These are phyloP conservation scores for Piaya cayana DNA, from an alignment of 2,113 vertebrate species.

Conservation along the genomic window DNA sequence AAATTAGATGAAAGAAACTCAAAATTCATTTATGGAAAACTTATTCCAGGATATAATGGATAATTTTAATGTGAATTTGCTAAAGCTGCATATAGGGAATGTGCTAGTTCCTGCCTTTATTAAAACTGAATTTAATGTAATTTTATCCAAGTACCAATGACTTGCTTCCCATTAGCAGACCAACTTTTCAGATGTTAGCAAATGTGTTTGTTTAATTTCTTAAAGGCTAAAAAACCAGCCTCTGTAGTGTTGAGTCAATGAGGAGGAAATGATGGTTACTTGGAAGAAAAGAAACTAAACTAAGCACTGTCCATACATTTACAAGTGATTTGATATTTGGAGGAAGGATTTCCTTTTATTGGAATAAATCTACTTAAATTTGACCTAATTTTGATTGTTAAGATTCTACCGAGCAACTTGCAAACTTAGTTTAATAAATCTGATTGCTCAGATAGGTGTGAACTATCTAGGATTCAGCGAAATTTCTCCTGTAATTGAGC, in stretches of 20 bases:
- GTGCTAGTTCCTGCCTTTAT: neutral
- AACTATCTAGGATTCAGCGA: neutral
- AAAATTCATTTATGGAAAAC: neutral
- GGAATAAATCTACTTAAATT: neutral
- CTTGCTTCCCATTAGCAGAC: neutral
- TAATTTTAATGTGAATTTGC: neutral
- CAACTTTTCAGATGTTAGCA: neutral
- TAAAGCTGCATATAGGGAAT: neutral
- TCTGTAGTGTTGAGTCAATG: neutral
- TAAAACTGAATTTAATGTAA: neutral
- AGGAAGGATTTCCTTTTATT: neutral
- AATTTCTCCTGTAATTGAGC: neutral
- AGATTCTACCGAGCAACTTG: neutral
- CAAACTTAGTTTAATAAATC: neutral
- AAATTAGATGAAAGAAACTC: neutral
- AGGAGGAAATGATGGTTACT: neutral
- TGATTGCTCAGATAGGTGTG: neutral
- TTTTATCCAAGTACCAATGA: neutral
- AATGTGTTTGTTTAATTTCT: neutral
- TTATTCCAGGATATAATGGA: neutral
- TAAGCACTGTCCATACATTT: neutral
- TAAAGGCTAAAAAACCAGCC: neutral
- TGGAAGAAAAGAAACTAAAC: neutral
- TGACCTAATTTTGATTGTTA: neutral
- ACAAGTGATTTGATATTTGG: neutral